Percentiles rank a stretch among this genome's conserved stretches.
phyloP scores from a whole-genome alignment of 2,888 invertebrate genomes.

The Caenorhabditis virilis region DNA sequence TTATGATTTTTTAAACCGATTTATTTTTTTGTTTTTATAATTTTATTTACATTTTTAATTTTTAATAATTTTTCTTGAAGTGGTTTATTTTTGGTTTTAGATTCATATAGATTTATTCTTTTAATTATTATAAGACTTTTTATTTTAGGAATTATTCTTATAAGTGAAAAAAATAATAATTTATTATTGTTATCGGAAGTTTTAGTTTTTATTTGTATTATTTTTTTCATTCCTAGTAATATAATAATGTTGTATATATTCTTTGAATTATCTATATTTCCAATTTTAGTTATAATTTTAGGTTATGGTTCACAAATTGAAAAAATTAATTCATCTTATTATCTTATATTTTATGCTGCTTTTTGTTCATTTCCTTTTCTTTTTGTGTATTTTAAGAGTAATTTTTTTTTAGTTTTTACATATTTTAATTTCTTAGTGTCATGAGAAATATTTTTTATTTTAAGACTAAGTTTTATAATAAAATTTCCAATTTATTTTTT shows the following conservation, averaged over 20 bases:
- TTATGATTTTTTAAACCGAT: conserved; percentile 46
- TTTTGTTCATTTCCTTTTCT: conserved; percentile 60
- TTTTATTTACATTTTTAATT: conserved; percentile 46
- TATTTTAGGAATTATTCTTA: conserved; percentile 49
- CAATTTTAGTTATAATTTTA: conserved; percentile 56
- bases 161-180: conserved; percentile 50
- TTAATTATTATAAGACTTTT: conserved; percentile 52
- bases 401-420: conserved; percentile 40
- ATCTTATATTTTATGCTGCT: conserved; percentile 56
- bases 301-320: conserved; percentile 57
- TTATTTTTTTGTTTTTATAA: conserved; percentile 70
- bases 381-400: conserved; percentile 48
- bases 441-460: conserved; percentile 54
- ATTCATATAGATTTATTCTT: conserved; percentile 48
- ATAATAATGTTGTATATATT: conserved; percentile 55
- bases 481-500: conserved; percentile 71
- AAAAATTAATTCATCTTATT: conserved; percentile 58
- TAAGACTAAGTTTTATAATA: conserved; percentile 48
- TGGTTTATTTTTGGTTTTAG: conserved; percentile 76
- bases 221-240: conserved; percentile 57
- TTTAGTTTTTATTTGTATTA: conserved; percentile 45
- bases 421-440: conserved; percentile 51
- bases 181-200: conserved; percentile 44
- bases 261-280: conserved; percentile 58
- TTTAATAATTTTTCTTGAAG: conserved; percentile 71